Evolutionary conservation across 2,113 vertebrate genomes (phyloP).

Genomic region (Epinephelus cyanopodus): DNA sequence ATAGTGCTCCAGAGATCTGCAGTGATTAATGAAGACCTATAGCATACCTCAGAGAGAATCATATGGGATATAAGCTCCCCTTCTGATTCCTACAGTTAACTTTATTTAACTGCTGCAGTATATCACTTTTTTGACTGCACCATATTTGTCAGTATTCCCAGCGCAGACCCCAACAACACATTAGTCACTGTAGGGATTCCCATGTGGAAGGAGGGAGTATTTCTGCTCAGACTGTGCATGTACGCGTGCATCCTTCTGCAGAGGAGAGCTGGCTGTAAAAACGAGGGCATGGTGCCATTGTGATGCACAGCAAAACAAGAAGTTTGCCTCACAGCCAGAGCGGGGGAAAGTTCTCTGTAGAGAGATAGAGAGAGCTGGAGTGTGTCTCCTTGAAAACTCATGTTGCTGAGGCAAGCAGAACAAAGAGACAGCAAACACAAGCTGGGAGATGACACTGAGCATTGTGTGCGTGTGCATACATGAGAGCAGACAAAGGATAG

Average conservation of each 20-base stretch:
- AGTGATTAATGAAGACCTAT: conserved; percentile 63
- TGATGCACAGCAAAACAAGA: conserved; percentile 41
- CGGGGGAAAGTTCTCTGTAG: conserved; percentile 34
- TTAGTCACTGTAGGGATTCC: conserved; percentile 73
- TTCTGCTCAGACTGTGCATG: conserved; percentile 36
- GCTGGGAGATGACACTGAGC: conserved; percentile 32
- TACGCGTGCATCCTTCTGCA: conserved; percentile 30
- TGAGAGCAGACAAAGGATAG: conserved; percentile 1
- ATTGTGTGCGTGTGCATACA: background rate
- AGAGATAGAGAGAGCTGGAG: conserved; percentile 38
- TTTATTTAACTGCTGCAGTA: conserved; percentile 66
- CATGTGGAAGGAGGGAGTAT: conserved; percentile 56
- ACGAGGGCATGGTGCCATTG: conserved; percentile 62
- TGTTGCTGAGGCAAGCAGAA: conserved; percentile 63
- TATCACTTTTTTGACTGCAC: conserved; percentile 57
- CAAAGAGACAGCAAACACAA: conserved; percentile 42
- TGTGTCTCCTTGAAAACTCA: conserved; percentile 63
- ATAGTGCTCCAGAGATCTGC: conserved; percentile 15
- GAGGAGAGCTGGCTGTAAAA: conserved; percentile 47
- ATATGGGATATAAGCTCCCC: conserved; percentile 30
- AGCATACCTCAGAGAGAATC: conserved; percentile 24
- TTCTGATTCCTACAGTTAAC: conserved; percentile 51
- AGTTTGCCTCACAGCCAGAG: conserved; percentile 43
- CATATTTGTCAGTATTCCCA: conserved; percentile 67
- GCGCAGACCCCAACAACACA: conserved; percentile 52